Percentiles rank a stretch among this genome's conserved stretches.
Conservation (phyloP, 1,140 invertebrate genomes). For the Arion vulgaris region DNA sequence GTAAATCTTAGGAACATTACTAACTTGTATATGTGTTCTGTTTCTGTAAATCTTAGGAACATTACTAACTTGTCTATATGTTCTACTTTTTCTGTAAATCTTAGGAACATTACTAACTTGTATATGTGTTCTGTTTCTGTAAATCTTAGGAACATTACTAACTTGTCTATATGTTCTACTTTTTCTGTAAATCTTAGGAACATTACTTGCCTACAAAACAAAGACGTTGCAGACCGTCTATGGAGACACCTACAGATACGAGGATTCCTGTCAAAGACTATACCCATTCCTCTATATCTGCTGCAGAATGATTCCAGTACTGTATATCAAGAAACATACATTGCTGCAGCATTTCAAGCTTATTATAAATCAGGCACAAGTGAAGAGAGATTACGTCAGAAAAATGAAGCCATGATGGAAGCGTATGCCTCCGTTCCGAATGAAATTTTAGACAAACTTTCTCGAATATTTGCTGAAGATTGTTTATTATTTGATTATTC, state of each 20-base stretch:
- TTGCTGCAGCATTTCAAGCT: neutral
- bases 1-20: no score
- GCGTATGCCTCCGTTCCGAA: constrained; percentile 3
- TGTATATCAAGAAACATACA: neutral
- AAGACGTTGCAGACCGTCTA: neutral
- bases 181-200: no score
- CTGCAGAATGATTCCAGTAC: no score
- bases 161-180: no score
- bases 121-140: no score
- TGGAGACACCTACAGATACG: constrained; percentile 20
- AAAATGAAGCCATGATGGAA: constrained; percentile 34
- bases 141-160: no score
- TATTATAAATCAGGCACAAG: constrained; percentile 19
- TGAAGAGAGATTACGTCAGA: constrained; percentile 2
- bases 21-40: no score
- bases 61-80: no score
- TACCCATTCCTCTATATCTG: neutral
- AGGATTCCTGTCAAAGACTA: constrained; percentile 14
- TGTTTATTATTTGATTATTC: neutral
- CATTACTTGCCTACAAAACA: neutral
- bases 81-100: no score
- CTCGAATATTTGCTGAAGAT: neutral
- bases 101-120: no score
- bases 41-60: no score
- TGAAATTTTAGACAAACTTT: neutral